Evolutionary conservation across 1,140 invertebrate species (phyloP).

Genomic region (Nautilus pompilius): DNA sequence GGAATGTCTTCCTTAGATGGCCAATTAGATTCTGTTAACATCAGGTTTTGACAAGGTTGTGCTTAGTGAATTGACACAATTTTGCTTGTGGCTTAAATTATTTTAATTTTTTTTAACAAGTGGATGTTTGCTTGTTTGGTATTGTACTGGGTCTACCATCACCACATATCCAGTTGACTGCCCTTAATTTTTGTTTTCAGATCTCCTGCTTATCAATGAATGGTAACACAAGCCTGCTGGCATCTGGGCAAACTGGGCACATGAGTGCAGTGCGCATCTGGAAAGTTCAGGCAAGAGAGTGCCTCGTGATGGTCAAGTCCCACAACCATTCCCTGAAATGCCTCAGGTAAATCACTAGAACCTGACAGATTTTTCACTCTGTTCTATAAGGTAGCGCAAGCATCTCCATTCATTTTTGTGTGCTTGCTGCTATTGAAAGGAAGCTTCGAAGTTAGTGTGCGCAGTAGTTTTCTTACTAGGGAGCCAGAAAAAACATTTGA

Average conservation of each 20-base stretch:
- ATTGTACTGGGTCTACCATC: not conserved
- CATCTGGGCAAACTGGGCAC: slow-evolving; percentile 51
- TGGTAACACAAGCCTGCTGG: slow-evolving; percentile 39
- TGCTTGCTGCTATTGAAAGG: no score
- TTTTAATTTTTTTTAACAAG: slow-evolving; percentile 1
- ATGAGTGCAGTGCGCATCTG: slow-evolving; percentile 52
- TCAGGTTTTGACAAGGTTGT: no score
- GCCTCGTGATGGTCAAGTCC: slow-evolving; percentile 48
- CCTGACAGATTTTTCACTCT: no score
- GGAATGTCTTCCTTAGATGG: no score
- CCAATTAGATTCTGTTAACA: no score
- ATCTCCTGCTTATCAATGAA: slow-evolving; percentile 47
- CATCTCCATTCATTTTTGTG: no score
- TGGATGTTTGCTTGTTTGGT: not conserved
- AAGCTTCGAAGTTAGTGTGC: no score
- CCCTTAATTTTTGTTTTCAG: slow-evolving; percentile 15
- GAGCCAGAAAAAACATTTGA: no score
- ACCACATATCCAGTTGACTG: not conserved
- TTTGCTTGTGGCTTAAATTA: not conserved
- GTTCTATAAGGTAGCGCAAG: no score
- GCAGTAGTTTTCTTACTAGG: no score
- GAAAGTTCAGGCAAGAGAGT: slow-evolving; percentile 47
- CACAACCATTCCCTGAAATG: slow-evolving; percentile 46
- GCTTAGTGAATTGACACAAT: no score
- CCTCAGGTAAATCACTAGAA: slow-evolving; percentile 45